A percentile compares a stretch with the other conserved stretches of the same genome.
Evolutionary conservation across 2,113 vertebrate genomes (phyloP).

Genomic region (Bungarus multicinctus): DNA sequence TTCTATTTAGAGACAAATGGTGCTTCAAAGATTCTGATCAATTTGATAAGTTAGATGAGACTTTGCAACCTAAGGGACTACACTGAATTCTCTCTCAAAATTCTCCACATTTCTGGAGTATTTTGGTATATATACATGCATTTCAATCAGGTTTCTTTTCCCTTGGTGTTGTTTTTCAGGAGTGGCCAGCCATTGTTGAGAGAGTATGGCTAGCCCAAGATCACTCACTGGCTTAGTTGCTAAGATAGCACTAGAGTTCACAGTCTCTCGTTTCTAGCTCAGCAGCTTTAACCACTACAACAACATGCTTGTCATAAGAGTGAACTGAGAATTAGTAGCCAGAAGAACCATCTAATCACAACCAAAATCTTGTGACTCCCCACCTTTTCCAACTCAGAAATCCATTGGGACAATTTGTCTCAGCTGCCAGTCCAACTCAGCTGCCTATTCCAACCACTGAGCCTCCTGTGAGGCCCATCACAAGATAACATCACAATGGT

Average conservation of each 20-base stretch:
- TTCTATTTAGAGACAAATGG: not conserved
- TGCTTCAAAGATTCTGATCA: not conserved
- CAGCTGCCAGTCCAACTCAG: not conserved
- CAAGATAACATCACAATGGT: slow-evolving; percentile 34
- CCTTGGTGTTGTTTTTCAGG: not conserved
- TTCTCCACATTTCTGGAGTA: not conserved
- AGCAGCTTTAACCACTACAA: not conserved
- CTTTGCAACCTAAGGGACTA: not conserved
- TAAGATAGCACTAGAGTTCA: not conserved
- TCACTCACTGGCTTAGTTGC: not conserved
- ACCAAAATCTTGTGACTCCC: not conserved
- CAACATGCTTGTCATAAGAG: not conserved
- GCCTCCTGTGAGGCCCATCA: slow-evolving; percentile 22
- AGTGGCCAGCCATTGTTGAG: not conserved
- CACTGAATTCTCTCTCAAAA: not conserved
- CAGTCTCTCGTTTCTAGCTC: not conserved
- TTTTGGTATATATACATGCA: not conserved
- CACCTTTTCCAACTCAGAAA: not conserved
- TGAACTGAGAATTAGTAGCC: not conserved
- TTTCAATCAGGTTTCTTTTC: not conserved
- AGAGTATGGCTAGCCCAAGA: not conserved
- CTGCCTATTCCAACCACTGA: not conserved
- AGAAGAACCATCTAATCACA: not conserved
- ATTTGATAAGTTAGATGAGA: not conserved
- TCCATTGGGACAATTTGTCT: not conserved